Conservation (phyloP, 2,113 vertebrate species). For the Eulacestoma nigropectus region DNA sequence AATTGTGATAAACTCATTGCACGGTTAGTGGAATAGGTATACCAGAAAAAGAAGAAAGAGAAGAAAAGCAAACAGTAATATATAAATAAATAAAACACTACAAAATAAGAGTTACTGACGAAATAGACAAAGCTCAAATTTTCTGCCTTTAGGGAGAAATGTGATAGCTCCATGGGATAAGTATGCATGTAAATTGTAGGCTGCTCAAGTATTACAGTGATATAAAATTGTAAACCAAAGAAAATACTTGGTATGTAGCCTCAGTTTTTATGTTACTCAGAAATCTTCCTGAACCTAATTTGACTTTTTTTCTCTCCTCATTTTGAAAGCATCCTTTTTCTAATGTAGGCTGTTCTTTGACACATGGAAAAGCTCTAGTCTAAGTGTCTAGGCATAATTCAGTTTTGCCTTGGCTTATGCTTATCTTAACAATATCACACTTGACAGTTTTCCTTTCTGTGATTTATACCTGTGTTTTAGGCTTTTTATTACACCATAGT, state of each 20-base stretch:
- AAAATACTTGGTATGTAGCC: not conserved
- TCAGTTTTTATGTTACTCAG: conserved; percentile 1
- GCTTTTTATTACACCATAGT: conserved; percentile 30
- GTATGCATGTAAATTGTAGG: not conserved
- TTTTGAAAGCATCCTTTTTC: conserved; percentile 19
- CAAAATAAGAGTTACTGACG: not conserved
- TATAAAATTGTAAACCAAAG: not conserved
- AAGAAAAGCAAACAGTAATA: not conserved
- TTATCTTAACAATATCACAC: conserved; percentile 57
- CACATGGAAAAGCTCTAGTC: not conserved
- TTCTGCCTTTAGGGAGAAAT: not conserved
- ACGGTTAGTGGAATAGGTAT: not conserved
- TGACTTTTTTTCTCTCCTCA: not conserved
- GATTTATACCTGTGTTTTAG: conserved; percentile 29
- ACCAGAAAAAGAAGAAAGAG: not conserved
- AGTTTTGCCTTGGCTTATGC: not conserved
- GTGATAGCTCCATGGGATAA: not conserved
- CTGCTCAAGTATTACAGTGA: not conserved
- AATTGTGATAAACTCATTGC: not conserved
- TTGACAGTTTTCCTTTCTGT: conserved; percentile 49
- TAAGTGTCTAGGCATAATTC: conserved; percentile 24
- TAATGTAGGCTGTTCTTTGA: not conserved
- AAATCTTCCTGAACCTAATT: conserved; percentile 8
- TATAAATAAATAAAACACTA: not conserved
- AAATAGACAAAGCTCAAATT: not conserved